Base-by-base conservation (phyloP, 1,140 invertebrate genomes). In the Bombyx mandarina region DNA sequence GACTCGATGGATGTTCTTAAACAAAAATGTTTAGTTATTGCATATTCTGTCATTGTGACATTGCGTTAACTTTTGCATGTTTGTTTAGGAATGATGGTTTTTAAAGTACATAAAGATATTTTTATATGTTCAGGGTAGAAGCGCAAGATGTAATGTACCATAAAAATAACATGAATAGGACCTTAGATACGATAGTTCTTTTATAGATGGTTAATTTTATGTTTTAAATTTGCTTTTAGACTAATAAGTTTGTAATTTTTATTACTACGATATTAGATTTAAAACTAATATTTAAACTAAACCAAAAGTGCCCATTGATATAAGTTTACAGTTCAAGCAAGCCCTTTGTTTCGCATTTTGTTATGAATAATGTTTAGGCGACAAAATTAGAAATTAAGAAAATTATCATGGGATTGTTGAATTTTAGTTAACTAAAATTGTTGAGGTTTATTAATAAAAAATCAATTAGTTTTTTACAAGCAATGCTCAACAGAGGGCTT, bases 251-350 rank as follows among this genome's bases (percentile, higher is more conserved):
- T 82, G 78, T 86, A 84, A 86, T 82, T 86, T 82, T 86, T 82
- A 82, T 86, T 84, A 82, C 67, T 82, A 83, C 69, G 71, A 83
- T 84, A 82, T 82, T 85, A 85, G 80, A 79, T 75, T 84, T 82
- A 84, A 83, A 79, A 82, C 79, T 86, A 88, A 88, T 81, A 82
- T 83, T 84, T 82, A 87, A 83, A 88, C 79, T 86, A 89, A 88
- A 89, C 88, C 88, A 87, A 88, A 89, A 89, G 88, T 89, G 88
- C 88, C 88, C 86, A 88, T 88, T 89, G 86, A 86, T 76, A 86
- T 88, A 86, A 88, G 80, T 88, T 88, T 87, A 88, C 77, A 82
- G 82, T 76, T 70, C 60, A 63, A 71, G 75, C 77, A 76, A 82
- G 75, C 73, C 79, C 79, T 82, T 85, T 82, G 83, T 81, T 77